Base-by-base conservation (phyloP, 1,140 invertebrate genomes). In the Zaprionus inermis region DNA sequence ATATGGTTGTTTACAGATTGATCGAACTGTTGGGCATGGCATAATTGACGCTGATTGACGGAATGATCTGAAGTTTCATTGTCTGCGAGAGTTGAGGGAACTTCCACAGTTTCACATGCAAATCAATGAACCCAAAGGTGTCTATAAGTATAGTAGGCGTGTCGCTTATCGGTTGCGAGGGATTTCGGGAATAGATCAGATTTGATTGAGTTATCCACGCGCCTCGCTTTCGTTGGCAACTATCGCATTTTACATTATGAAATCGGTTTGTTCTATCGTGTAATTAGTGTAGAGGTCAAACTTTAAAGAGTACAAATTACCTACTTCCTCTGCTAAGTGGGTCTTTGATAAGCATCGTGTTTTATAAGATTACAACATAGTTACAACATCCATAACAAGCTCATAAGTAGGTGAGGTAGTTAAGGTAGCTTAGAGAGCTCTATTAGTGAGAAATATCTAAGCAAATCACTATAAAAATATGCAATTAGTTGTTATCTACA, bases 1-100 rank as follows among this genome's bases (percentile, higher is more conserved):
- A 52, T 63, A 10, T 61, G 10, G 44, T 49, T 61, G 44, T 38
- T 18, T 51, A 65, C 56, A 56, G 70, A 56, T 72, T 38, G 44
- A 66, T 65, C 56, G 9, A 54, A 18, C 38, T 59, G 60, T 57
- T 77, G 64, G 72, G 44, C 76, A 77, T 46, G 64, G 54, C 51
- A 79, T 86, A 88, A 88, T 88, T 88, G 84, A 79, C 57, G 70
- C 84, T 89, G 84, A 88, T 88, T 88, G 49, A 67, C 73, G 64
- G 84, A 81, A 83, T 89, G 83, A 70, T 74, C 72, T 52, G 60
- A 14, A 74, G 41, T 70, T 70, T 67, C 38, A 66, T 72, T 59
- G 30, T 66, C 9, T 11, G 24, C 46, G 38, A 58, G 34, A 57
- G 71, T 73, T 73, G 65, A 74, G 66, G 72, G 72, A 69, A 74